Base-by-base conservation (phyloP, 2,113 vertebrate species). In the Istiophorus platypterus region DNA sequence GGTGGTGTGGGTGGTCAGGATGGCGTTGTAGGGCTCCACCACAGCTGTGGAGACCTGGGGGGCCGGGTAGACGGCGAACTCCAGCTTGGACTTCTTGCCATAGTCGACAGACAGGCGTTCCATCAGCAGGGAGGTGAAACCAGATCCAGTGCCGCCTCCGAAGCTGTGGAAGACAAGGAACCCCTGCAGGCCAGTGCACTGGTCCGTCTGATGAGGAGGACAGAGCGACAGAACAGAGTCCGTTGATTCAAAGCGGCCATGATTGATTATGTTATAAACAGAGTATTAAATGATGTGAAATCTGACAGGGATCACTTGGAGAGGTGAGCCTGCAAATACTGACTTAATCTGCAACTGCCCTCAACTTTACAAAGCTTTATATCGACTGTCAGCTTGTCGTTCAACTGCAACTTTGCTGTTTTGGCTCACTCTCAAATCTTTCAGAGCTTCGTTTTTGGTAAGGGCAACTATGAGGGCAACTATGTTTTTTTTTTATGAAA, bases 141-240 rank as follows among this genome's bases (percentile, higher is more conserved):
- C 96, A 0, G 96, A 97, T 56, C 96, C 97, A 0, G 97, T 97
- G 57, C 96, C 96, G 1, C 96, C 96, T 47, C 96, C 95, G 67
- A 96, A 96, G 81, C 96, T 97, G 91, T 96, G 95, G 82, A 97
- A 98, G 85, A 97, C 94, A 27, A 97, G 94, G 93, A 98, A 98
- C 1, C 97, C 96, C 85, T 97, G 96, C 47, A 97, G 94, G 18
- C 95, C 95, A 0, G 94, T 96, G 93, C 96, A 97, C 15, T 97
- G 96, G 76, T 97, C 96, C 1, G 96, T 92, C 97, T 97, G 84
- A 49, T 80, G 71, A 80, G 54, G 34, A 20, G 17, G 29, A 81
- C 18, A 75, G 17, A 67, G 22, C 20, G 24, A 18, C 18, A 57
- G 12, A 14, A 56, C 9, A 65, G 20, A 26, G 8, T 63, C 7